Conservation (phyloP, 2,888 invertebrate genomes). For the Stramonita haemastoma region DNA sequence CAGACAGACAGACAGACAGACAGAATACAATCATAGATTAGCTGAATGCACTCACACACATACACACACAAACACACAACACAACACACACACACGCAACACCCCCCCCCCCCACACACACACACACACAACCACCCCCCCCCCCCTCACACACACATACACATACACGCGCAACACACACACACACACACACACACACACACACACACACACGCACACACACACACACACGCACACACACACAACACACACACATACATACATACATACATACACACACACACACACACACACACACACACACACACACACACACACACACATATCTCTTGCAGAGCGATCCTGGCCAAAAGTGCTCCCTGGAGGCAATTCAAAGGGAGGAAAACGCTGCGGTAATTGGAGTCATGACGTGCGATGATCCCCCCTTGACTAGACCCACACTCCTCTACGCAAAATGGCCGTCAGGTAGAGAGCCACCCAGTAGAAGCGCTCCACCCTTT, state of each 20-base stretch:
- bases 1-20: no score
- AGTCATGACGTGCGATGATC: neutral
- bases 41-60: no score
- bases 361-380: conserved; percentile 2
- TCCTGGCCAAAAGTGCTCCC: neutral
- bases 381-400: neutral
- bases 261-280: neutral
- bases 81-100: neutral
- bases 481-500: no score
- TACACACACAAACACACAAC: no score
- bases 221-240: no score
- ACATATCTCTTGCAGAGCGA: neutral
- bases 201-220: no score
- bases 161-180: no score
- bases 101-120: neutral
- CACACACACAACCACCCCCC: conserved; percentile 1
- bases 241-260: neutral
- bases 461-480: neutral
- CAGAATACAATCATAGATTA: no score
- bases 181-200: neutral
- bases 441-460: neutral
- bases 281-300: neutral
- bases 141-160: no score
- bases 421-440: neutral
- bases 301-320: neutral